A percentile compares a stretch with the other conserved stretches of the same genome.
Evolutionary conservation across 2,797 vertebrate species (phyloP).

Genomic region (Passerculus sandwichensis): DNA sequence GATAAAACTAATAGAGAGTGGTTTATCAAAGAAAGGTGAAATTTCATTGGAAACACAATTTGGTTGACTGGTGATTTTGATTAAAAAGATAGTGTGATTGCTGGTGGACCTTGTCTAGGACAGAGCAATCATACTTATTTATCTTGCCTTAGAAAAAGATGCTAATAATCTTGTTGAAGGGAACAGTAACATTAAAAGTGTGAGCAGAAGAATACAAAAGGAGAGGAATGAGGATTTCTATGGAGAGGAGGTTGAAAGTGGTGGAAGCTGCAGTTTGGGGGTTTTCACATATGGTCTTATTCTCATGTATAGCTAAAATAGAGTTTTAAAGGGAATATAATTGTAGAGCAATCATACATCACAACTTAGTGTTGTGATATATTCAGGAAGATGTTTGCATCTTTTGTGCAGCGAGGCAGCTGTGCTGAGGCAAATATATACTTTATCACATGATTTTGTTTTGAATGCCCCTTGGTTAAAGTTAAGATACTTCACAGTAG

Average conservation of each 20-base stretch:
- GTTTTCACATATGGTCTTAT: background rate
- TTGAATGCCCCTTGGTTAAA: background rate
- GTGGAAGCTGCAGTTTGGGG: background rate
- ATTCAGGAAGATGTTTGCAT: background rate
- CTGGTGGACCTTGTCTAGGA: conserved; percentile 21
- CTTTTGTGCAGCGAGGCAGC: background rate
- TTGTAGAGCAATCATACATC: background rate
- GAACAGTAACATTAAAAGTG: background rate
- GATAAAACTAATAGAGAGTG: conserved; percentile 44
- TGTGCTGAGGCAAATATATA: background rate
- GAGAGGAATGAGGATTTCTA: background rate
- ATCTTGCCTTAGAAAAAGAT: conserved; percentile 6
- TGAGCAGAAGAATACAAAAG: background rate
- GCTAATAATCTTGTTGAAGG: background rate
- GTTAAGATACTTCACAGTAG: background rate
- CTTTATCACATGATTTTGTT: background rate
- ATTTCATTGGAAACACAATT: background rate
- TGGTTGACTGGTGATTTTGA: conserved; percentile 16
- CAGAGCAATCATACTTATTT: background rate
- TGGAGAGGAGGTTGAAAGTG: background rate
- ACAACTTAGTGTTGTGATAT: background rate
- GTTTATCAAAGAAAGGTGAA: conserved; percentile 26
- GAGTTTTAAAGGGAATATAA: background rate
- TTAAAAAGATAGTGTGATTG: conserved; percentile 28
- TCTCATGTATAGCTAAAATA: background rate